Conservation (phyloP, 1,140 invertebrate genomes). For the Oreohelix idahoensis region DNA sequence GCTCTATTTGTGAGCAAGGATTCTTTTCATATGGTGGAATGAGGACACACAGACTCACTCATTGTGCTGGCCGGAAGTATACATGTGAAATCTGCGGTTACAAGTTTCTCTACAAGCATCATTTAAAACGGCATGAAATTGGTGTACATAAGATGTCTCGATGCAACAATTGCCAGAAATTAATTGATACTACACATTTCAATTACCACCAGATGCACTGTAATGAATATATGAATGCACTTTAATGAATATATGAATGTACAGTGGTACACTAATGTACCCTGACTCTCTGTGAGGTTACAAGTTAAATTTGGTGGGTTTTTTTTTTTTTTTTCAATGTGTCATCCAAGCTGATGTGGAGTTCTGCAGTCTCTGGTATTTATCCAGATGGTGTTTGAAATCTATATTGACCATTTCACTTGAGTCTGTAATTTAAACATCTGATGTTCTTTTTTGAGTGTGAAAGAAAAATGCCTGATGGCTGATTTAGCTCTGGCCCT, state of each 20-base stretch:
- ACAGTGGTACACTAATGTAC: neutral
- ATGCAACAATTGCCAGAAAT: neutral
- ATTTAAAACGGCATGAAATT: slow-evolving; percentile 31
- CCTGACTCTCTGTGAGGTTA: neutral
- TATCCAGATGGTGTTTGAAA: neutral
- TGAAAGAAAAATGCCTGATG: neutral
- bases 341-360: too few species aligned
- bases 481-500: slow-evolving; percentile 15
- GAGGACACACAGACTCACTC: slow-evolving; percentile 16
- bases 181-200: neutral
- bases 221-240: neutral
- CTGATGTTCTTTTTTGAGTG: neutral
- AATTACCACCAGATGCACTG: neutral
- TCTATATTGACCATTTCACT: neutral
- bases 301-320: neutral
- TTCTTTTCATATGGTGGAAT: slow-evolving; percentile 31
- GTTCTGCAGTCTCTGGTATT: too few species aligned
- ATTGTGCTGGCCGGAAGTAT: slow-evolving; percentile 23
- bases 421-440: neutral
- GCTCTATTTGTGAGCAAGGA: slow-evolving; percentile 27
- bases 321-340: neutral
- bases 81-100: slow-evolving; percentile 24
- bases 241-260: too few species aligned
- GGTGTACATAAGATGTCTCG: slow-evolving; percentile 18
- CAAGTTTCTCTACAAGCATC: slow-evolving; percentile 34